Conservation (phyloP, 2,888 invertebrate species). For the Argynnis bischoffii region DNA sequence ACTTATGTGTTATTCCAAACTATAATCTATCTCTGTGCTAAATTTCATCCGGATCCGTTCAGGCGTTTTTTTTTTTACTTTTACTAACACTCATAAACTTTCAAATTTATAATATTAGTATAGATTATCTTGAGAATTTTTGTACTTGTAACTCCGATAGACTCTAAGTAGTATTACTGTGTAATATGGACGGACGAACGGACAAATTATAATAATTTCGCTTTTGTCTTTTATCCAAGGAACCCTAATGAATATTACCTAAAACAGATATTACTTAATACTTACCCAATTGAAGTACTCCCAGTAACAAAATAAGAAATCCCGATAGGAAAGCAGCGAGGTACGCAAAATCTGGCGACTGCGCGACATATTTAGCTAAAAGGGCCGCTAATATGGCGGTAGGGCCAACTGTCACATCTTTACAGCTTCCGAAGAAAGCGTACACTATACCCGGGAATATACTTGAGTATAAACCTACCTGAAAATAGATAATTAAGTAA, state of each 20-base stretch:
- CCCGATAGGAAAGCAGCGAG: constrained; percentile 89
- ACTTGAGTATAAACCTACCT: constrained; percentile 95
- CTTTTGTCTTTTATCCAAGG: background rate
- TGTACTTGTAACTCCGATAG: no score
- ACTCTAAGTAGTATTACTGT: no score
- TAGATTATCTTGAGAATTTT: no score
- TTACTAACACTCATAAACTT: no score
- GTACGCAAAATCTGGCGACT: constrained; percentile 86
- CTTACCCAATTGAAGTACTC: constrained; percentile 86
- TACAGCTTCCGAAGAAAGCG: constrained; percentile 92
- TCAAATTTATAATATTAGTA: no score
- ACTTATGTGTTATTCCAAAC: no score
- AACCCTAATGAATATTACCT: background rate
- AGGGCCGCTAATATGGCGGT: constrained; percentile 95
- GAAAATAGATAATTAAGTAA: constrained; percentile 37
- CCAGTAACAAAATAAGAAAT: constrained; percentile 86
- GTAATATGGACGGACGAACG: no score
- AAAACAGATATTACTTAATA: background rate
- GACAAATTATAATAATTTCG: no score
- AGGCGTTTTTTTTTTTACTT: no score
- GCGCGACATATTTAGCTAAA: constrained; percentile 86
- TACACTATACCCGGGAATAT: constrained; percentile 96
- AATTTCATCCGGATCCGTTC: no score
- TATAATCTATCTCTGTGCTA: no score
- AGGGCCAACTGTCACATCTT: constrained; percentile 90